Percentiles rank a stretch among this genome's conserved stretches.
phyloP scores from a whole-genome alignment of 2,797 vertebrate genomes.

The Aeoliscus strigatus region DNA sequence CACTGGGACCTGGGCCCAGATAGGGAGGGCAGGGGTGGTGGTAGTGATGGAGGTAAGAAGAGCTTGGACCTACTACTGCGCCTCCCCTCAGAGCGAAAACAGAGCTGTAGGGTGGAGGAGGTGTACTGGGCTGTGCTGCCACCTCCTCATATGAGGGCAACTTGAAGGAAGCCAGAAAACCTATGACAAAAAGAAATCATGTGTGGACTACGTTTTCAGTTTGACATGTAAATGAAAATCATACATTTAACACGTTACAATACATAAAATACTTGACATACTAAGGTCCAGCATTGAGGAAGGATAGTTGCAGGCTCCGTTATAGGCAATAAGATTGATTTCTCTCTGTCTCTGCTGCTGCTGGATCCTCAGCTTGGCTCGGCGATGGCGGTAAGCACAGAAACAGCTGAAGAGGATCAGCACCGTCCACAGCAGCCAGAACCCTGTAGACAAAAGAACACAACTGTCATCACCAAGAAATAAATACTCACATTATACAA shows the following conservation, averaged over 20 bases:
- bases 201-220: too few relatives aligned
- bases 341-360: conserved; percentile 92
- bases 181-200: conserved; percentile 52
- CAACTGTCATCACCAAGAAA: background rate
- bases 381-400: conserved; percentile 88
- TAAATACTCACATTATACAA: background rate
- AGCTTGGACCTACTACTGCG: conserved; percentile 45
- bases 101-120: conserved; percentile 85
- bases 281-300: conserved; percentile 82
- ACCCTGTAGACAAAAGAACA: conserved; percentile 74
- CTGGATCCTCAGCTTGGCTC: conserved; percentile 87
- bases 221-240: too few relatives aligned
- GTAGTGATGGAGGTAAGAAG: conserved; percentile 54
- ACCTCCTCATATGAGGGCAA: conserved; percentile 91
- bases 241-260: too few relatives aligned
- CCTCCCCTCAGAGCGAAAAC: conserved; percentile 73
- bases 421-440: conserved; percentile 92
- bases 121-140: conserved; percentile 80
- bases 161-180: conserved; percentile 86
- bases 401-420: conserved; percentile 93
- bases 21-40: conserved; percentile 66
- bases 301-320: conserved; percentile 85
- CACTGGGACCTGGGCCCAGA: conserved; percentile 57
- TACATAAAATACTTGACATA: conserved; percentile 38
- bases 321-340: conserved; percentile 92